Conservation (phyloP, 2,888 invertebrate species). For the Tupiocoris notatus region DNA sequence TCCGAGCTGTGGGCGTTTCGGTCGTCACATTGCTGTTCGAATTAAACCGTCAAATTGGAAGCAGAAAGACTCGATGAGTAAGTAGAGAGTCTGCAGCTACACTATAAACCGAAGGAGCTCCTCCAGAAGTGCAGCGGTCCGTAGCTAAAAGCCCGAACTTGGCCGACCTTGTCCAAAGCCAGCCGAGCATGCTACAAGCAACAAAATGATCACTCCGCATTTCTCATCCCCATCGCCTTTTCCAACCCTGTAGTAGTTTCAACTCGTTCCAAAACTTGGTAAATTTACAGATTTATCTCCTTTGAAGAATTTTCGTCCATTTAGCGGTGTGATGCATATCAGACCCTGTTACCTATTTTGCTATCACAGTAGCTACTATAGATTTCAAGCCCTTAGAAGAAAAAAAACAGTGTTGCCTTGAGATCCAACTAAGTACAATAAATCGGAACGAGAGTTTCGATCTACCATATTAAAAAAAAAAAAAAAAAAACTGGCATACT, state of each 20-base stretch:
- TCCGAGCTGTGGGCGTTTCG: neutral
- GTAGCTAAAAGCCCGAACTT: constrained; percentile 19
- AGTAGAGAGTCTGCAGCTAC: neutral
- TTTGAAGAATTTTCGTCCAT: too few relatives aligned
- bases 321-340: too few relatives aligned
- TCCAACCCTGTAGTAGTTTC: neutral
- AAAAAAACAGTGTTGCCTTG: too few relatives aligned
- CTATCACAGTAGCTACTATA: too few relatives aligned
- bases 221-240: neutral
- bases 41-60: constrained; percentile 26
- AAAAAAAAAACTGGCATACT: too few relatives aligned
- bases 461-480: too few relatives aligned
- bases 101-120: neutral
- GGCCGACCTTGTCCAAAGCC: constrained; percentile 19
- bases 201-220: constrained; percentile 22
- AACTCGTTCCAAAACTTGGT: neutral
- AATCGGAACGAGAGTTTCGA: too few relatives aligned
- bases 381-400: too few relatives aligned
- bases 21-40: constrained; percentile 14
- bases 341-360: too few relatives aligned
- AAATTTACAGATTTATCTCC: too few relatives aligned
- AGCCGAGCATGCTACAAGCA: constrained; percentile 18
- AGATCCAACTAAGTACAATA: too few relatives aligned
- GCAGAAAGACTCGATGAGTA: too few relatives aligned
- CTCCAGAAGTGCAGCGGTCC: constrained; percentile 6